Conservation (phyloP, 2,888 invertebrate genomes). For the Cloeon dipterum region DNA sequence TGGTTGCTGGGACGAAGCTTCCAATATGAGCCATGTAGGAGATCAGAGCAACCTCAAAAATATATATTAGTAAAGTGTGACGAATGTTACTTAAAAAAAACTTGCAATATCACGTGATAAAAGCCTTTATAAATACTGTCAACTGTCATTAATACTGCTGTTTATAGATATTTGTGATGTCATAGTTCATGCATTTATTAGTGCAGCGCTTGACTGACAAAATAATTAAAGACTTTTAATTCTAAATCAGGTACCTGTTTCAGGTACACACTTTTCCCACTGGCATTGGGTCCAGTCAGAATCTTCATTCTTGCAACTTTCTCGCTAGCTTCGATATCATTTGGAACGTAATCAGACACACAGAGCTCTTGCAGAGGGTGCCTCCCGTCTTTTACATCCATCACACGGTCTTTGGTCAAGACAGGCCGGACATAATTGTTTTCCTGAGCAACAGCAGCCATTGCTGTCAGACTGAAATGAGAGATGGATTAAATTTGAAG, state of each 20-base stretch:
- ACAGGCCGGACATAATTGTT: slow-evolving; percentile 37
- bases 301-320: slow-evolving; percentile 34
- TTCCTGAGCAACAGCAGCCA: slow-evolving; percentile 39
- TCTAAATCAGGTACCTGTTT: slow-evolving; percentile 63
- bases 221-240: slow-evolving; percentile 11
- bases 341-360: slow-evolving; percentile 43
- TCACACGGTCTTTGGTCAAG: slow-evolving; percentile 26
- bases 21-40: slow-evolving; percentile 75
- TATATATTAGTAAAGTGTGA: background rate
- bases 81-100: too few relatives aligned
- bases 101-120: too few relatives aligned
- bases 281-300: slow-evolving; percentile 73
- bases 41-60: slow-evolving; percentile 37
- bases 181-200: too few relatives aligned
- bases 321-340: slow-evolving; percentile 36
- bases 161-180: too few relatives aligned
- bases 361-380: slow-evolving; percentile 56
- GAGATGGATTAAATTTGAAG: too few relatives aligned
- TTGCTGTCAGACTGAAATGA: slow-evolving; percentile 34
- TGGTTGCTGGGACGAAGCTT: slow-evolving; percentile 63
- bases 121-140: too few relatives aligned
- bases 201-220: too few relatives aligned
- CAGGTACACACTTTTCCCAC: slow-evolving; percentile 80
- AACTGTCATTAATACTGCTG: too few relatives aligned
- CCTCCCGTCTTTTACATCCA: slow-evolving; percentile 38